Evolutionary conservation across 2,888 invertebrate genomes (phyloP).

Genomic region (Baccha elongata): DNA sequence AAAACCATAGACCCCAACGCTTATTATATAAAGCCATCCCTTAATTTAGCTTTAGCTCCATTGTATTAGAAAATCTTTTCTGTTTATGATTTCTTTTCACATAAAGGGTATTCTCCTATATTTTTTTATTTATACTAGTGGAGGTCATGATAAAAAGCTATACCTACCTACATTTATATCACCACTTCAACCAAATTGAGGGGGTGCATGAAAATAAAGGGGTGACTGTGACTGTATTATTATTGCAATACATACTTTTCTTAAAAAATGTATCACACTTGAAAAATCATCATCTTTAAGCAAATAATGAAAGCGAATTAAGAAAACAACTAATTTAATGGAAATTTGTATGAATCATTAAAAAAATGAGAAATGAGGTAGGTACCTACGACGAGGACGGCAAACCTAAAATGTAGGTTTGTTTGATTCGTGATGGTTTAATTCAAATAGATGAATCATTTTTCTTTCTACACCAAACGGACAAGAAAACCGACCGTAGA

Average conservation of each 20-base stretch:
- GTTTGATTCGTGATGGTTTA: slow-evolving; percentile 41
- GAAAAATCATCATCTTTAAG: not conserved
- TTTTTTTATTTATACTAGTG: not conserved
- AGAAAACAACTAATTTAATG: slow-evolving; percentile 42
- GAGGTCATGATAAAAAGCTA: slow-evolving; percentile 27
- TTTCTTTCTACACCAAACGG: slow-evolving; percentile 48
- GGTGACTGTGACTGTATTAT: not conserved
- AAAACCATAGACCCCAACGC: slow-evolving; percentile 11
- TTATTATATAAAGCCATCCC: slow-evolving; percentile 11
- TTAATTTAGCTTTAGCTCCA: slow-evolving; percentile 36
- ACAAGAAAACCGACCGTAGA: slow-evolving; percentile 19
- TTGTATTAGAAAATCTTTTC: slow-evolving; percentile 43
- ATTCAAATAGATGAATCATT: slow-evolving; percentile 65
- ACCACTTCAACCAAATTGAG: not conserved
- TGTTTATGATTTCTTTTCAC: slow-evolving; percentile 7
- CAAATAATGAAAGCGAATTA: slow-evolving; percentile 9
- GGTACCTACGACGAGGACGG: slow-evolving; percentile 11
- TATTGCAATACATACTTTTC: slow-evolving; percentile 1
- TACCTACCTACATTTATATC: too few species aligned
- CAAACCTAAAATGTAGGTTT: slow-evolving; percentile 44
- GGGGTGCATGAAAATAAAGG: not conserved
- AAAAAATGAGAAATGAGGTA: slow-evolving; percentile 50
- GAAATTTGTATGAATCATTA: slow-evolving; percentile 67
- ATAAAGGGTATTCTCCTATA: not conserved
- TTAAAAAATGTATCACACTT: not conserved